Base-by-base conservation (phyloP, 2,888 invertebrate genomes). In the Malacosoma neustria region DNA sequence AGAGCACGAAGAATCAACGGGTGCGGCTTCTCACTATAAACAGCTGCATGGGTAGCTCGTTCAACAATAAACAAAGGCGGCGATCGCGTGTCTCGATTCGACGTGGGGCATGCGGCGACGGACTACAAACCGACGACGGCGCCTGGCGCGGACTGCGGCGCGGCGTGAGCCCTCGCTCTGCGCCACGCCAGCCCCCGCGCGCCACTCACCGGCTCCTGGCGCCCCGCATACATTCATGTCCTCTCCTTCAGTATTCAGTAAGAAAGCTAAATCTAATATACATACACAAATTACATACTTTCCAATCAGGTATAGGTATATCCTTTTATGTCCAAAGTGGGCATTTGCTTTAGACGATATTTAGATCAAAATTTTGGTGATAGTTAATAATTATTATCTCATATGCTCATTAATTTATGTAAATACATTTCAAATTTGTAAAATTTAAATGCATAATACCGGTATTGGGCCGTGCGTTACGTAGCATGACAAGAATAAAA, bases 141-240 rank as follows among this genome's bases (percentile, higher is more conserved):
- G 59, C 64, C 68, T 68, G 67, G 71, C 77, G 72, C 75, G 75
- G 72, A 81, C 81, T 81, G 81, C 75, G 72, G 73, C 61, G 65
- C 64, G 60, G 42, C 43, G 51, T 43, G 45, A 47, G 45, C 49
- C 48, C 38, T 44, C 45, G 48, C 48, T 45, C 42, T 40, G 46
- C 52, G 49, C 49, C 57, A 52, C 56, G 53, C 51, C 57, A 41
- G 51, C 46, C 54, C 43, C 48, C 52, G 40, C 50, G 45, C 49
- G 54, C 44, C 51, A 45, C 51, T 48, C 39, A 46, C 46, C 48
- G 43, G 44, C 53, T 54, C 51, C 60, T 44, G 46, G 48, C 51
- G 48, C 46, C 51, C 38, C 51, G 22, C 4, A 22, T 7, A 22
- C n/a, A n/a, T n/a, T n/a, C n/a, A n/a, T n/a, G n/a, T 42, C 45